A percentile compares a stretch with the other conserved stretches of the same genome.
Evolutionary conservation across 2,113 vertebrate genomes (phyloP).

Genomic region (Cercopithecus mona): DNA sequence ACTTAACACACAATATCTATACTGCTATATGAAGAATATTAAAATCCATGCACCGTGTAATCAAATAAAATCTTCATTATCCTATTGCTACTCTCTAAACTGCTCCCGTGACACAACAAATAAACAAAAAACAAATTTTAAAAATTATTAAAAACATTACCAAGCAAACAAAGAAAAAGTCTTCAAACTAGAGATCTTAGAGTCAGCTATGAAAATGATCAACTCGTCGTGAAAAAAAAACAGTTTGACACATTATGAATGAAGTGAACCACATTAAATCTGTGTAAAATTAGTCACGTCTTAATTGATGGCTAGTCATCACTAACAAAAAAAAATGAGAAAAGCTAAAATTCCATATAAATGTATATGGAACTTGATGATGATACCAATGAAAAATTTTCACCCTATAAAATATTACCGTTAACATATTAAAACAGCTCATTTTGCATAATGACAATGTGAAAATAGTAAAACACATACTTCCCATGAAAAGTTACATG

Average conservation of each 20-base stretch:
- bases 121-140: not conserved
- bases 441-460: constrained; percentile 83
- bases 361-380: constrained; percentile 62
- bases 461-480: constrained; percentile 84
- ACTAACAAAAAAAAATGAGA: constrained; percentile 69
- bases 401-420: constrained; percentile 61
- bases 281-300: constrained; percentile 7
- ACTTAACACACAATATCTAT: constrained; percentile 78
- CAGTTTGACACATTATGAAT: constrained; percentile 40
- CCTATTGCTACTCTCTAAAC: not conserved
- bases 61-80: not conserved
- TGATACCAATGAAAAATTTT: constrained; percentile 60
- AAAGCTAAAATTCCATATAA: constrained; percentile 63
- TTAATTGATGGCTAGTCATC: constrained; percentile 40
- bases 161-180: not conserved
- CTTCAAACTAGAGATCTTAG: constrained; percentile 45
- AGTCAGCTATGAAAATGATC: constrained; percentile 35
- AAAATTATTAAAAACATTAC: not conserved
- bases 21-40: constrained; percentile 81
- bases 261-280: constrained; percentile 54
- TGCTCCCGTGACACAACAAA: not conserved
- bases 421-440: constrained; percentile 76
- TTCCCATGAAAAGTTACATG: constrained; percentile 83
- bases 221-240: constrained; percentile 22
- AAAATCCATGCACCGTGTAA: constrained; percentile 45